A percentile compares a stretch with the other conserved stretches of the same genome.
Evolutionary conservation across 53 echinoderm and acorn worm species (phyloP).

Genomic region (Arbacia lixula): DNA sequence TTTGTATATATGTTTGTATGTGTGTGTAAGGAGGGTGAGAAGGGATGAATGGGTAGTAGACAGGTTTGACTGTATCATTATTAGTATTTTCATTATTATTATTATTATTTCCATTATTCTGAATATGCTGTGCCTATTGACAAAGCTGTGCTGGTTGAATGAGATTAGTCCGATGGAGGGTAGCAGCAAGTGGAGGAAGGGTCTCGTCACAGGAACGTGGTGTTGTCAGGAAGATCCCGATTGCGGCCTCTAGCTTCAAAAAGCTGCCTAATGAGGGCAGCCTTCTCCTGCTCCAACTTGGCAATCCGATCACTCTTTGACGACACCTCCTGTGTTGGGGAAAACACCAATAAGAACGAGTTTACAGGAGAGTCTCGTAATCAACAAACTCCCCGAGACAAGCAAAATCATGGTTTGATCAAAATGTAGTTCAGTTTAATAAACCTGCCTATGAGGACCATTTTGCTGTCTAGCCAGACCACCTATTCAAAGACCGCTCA

Average conservation of each 20-base stretch:
- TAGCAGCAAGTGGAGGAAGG: too few species aligned
- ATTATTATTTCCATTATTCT: background rate
- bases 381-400: too few species aligned
- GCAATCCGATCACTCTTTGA: conserved; percentile 81
- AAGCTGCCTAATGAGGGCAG: conserved; percentile 90
- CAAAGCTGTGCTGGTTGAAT: background rate
- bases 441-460: too few species aligned
- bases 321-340: conserved; percentile 98
- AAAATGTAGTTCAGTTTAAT: background rate
- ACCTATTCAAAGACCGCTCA: too few species aligned
- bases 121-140: background rate
- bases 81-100: background rate
- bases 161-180: too few species aligned
- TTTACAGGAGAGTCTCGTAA: too few species aligned
- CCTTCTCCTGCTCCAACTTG: conserved; percentile 87
- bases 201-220: conserved; percentile 76
- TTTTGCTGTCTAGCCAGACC: too few species aligned
- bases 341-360: background rate
- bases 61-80: too few species aligned
- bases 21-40: too few species aligned
- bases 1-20: too few species aligned
- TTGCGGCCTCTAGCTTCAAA: conserved; percentile 86
- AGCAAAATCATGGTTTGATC: background rate
- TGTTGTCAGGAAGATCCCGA: conserved; percentile 72
- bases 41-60: too few species aligned